These are phyloP conservation scores for Perca fluviatilis DNA, from an alignment of 2,113 vertebrate genomes.

Conservation along the genomic window DNA sequence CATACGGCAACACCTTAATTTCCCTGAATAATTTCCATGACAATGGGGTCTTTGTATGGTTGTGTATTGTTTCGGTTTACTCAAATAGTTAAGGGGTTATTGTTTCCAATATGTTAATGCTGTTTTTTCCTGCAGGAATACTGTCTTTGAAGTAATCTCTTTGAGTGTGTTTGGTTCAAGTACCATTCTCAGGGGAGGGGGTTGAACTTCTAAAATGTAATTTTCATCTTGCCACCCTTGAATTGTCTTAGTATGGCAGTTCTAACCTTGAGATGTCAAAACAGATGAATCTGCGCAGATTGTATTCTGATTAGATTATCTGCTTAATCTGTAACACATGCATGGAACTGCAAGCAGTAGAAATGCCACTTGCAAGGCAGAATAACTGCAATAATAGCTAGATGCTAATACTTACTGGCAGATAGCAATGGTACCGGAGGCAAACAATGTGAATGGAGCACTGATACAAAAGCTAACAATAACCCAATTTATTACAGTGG, in stretches of 20 bases:
- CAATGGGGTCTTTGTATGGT: slow-evolving; percentile 64
- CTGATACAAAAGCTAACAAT: slow-evolving; percentile 46
- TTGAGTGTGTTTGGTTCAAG: slow-evolving; percentile 73
- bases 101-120: slow-evolving; percentile 81
- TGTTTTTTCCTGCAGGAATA: slow-evolving; percentile 75
- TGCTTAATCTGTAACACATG: slow-evolving; percentile 78
- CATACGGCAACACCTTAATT: slow-evolving; percentile 56
- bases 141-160: slow-evolving; percentile 80
- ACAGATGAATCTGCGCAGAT: slow-evolving; percentile 75
- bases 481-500: slow-evolving; percentile 42
- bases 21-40: slow-evolving; percentile 73
- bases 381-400: slow-evolving; percentile 65
- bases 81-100: slow-evolving; percentile 69
- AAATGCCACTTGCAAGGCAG: slow-evolving; percentile 46
- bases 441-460: slow-evolving; percentile 50
- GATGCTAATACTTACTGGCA: slow-evolving; percentile 62
- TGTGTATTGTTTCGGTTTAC: slow-evolving; percentile 74
- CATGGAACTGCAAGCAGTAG: slow-evolving; percentile 51
- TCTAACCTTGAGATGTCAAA: slow-evolving; percentile 80
- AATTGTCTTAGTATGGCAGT: slow-evolving; percentile 51
- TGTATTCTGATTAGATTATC: slow-evolving; percentile 82
- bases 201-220: slow-evolving; percentile 76
- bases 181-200: slow-evolving; percentile 56
- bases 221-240: slow-evolving; percentile 71
- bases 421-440: slow-evolving; percentile 43